Conservation (phyloP, 2,888 invertebrate genomes). For the Hypomecis punctinalis region DNA sequence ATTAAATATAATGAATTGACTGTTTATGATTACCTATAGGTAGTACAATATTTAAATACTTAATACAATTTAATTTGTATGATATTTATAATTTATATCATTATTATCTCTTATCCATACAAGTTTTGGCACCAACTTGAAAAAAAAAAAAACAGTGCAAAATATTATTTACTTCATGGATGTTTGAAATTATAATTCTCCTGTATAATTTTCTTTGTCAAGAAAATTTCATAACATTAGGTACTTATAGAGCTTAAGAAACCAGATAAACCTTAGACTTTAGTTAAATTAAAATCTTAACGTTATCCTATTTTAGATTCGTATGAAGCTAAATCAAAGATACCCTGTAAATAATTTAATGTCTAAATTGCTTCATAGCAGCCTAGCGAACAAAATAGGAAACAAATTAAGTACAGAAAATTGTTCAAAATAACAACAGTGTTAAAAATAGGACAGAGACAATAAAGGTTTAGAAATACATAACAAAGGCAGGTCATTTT, state of each 20-base stretch:
- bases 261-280: too few species aligned
- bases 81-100: not conserved
- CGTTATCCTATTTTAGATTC: not conserved
- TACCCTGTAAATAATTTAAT: conserved; percentile 25
- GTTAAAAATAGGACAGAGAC: not conserved
- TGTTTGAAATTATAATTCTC: too few species aligned
- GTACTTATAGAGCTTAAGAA: too few species aligned
- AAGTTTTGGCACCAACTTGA: conserved; percentile 26
- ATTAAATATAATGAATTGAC: conserved; percentile 14
- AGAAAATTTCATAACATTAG: too few species aligned
- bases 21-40: not conserved
- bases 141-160: not conserved
- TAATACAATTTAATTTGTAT: not conserved
- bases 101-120: conserved; percentile 5
- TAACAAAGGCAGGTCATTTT: not conserved
- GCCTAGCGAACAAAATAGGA: not conserved
- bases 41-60: too few species aligned
- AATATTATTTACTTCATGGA: too few species aligned
- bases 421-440: not conserved
- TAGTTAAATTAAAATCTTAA: not conserved
- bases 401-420: not conserved
- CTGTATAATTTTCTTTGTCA: too few species aligned
- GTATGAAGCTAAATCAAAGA: conserved; percentile 14
- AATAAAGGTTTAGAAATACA: not conserved
- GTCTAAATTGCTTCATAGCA: not conserved